Evolutionary conservation across 2,113 vertebrate genomes (phyloP).

Genomic region (Catharus minimus): DNA sequence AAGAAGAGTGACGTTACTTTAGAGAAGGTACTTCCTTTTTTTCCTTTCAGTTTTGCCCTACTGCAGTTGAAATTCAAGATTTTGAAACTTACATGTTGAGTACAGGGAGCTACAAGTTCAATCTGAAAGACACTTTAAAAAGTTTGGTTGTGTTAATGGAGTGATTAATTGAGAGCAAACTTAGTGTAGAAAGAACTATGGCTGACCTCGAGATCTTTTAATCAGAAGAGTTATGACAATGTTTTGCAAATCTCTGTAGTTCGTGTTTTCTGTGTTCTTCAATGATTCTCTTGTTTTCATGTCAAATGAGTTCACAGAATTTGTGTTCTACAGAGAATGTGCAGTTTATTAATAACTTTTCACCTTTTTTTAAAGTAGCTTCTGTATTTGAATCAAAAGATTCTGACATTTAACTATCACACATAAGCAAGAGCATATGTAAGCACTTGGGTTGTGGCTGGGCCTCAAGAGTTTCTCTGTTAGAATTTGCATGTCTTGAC

Average conservation of each 20-base stretch:
- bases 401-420: background rate
- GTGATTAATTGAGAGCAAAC: background rate
- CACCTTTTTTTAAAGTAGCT: background rate
- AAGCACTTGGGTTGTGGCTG: background rate
- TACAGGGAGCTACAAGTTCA: background rate
- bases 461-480: background rate
- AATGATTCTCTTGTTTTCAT: background rate
- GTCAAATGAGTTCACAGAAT: background rate
- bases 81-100: background rate
- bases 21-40: constrained; percentile 80
- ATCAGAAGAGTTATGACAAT: background rate
- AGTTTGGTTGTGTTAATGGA: background rate
- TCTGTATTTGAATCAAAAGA: background rate
- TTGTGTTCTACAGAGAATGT: background rate
- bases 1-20: constrained; percentile 85
- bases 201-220: background rate
- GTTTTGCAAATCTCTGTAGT: background rate
- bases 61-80: background rate
- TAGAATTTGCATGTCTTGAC: background rate
- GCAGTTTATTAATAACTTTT: background rate
- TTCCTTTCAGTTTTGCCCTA: background rate
- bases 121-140: background rate
- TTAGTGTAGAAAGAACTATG: background rate
- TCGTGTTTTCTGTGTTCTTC: background rate
- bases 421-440: background rate